Conservation (phyloP, 2,797 vertebrate species). For the Chelon labrosus region DNA sequence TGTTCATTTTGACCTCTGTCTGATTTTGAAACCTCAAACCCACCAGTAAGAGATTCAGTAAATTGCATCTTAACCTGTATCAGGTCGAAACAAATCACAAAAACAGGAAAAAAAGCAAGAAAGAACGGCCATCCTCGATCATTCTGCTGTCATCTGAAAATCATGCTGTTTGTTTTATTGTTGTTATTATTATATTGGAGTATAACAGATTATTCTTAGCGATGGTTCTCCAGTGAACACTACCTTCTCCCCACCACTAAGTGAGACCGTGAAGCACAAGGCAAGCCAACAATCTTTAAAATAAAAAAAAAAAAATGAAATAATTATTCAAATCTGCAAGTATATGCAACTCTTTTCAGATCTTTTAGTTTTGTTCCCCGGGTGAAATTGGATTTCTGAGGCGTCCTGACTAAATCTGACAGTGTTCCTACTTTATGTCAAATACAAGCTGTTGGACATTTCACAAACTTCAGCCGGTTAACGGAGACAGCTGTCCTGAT, state of each 20-base stretch:
- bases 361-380: conserved; percentile 34
- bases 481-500: conserved; percentile 53
- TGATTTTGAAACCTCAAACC: conserved; percentile 74
- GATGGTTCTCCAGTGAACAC: conserved; percentile 82
- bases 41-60: conserved; percentile 76
- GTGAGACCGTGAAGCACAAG: conserved; percentile 80
- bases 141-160: conserved; percentile 83
- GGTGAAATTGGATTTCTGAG: conserved; percentile 49
- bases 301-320: conserved; percentile 31
- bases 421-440: conserved; percentile 23
- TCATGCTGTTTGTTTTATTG: conserved; percentile 76
- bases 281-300: conserved; percentile 62
- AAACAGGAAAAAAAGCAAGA: not conserved
- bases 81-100: conserved; percentile 83
- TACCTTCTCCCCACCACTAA: conserved; percentile 68
- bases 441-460: conserved; percentile 48
- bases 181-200: conserved; percentile 70
- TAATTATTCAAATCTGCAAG: conserved; percentile 60
- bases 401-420: conserved; percentile 29
- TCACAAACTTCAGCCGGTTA: conserved; percentile 43
- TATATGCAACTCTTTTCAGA: conserved; percentile 40
- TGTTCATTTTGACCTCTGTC: conserved; percentile 75
- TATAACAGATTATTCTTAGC: conserved; percentile 75
- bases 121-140: conserved; percentile 73
- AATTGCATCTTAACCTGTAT: conserved; percentile 88